Percentiles rank a stretch among this genome's conserved stretches.
Evolutionary conservation across 2,113 vertebrate genomes (phyloP).

Genomic region (Dicrurus megarhynchus): DNA sequence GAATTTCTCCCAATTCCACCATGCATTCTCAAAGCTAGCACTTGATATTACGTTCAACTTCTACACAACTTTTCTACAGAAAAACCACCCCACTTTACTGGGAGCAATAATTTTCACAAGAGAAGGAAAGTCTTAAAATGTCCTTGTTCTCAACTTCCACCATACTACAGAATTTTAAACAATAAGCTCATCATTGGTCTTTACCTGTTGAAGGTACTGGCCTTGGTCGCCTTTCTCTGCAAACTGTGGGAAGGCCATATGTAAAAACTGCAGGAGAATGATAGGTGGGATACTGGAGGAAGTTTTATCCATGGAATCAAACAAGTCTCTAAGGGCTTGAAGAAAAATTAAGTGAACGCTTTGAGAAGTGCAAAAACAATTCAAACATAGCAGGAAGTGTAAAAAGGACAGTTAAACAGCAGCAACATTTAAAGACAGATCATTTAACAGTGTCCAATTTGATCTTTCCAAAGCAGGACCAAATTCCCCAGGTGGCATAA

Average conservation of each 20-base stretch:
- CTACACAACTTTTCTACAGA: not conserved
- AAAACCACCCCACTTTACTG: not conserved
- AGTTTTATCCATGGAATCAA: constrained; percentile 99
- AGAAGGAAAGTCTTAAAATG: not conserved
- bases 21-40: not conserved
- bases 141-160: not conserved
- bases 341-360: constrained; percentile 64
- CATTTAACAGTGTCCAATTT: not conserved
- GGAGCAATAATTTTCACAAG: not conserved
- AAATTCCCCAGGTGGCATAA: not conserved
- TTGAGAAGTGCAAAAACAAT: constrained; percentile 46
- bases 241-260: constrained; percentile 99
- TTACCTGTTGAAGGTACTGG: constrained; percentile 97
- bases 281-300: constrained; percentile 98
- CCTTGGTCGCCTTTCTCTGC: constrained; percentile 98
- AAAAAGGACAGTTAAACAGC: not conserved
- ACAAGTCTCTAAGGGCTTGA: constrained; percentile 95
- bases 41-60: not conserved
- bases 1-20: not conserved
- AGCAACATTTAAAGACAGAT: not conserved
- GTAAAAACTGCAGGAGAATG: constrained; percentile 97
- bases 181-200: not conserved
- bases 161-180: not conserved
- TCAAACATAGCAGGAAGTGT: not conserved
- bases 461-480: not conserved